phyloP scores from a whole-genome alignment of 2,888 invertebrate genomes.

The Andrena praecox region DNA sequence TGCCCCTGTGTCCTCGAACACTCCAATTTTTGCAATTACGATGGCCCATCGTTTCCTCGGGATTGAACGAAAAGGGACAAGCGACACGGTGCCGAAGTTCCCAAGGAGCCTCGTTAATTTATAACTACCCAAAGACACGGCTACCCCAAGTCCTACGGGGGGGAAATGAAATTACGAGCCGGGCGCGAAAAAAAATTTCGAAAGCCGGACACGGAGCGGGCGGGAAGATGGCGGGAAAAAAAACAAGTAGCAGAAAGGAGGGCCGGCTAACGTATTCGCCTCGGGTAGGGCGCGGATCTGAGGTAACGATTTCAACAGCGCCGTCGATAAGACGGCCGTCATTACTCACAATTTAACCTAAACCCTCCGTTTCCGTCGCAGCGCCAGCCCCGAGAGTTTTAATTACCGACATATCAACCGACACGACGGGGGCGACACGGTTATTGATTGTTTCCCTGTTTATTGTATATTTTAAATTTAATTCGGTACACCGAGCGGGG shows the following conservation, averaged over 20 bases:
- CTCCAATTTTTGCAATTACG: too few relatives aligned
- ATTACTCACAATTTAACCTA: slow-evolving; percentile 74
- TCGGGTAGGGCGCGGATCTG: slow-evolving; percentile 59
- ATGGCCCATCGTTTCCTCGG: too few relatives aligned
- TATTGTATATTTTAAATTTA: slow-evolving; percentile 85
- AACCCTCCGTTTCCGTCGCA: slow-evolving; percentile 47
- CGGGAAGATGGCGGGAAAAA: not conserved
- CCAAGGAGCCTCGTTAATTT: slow-evolving; percentile 15
- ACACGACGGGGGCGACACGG: slow-evolving; percentile 52
- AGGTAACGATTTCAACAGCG: slow-evolving; percentile 63
- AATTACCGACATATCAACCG: slow-evolving; percentile 80
- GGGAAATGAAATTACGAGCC: slow-evolving; percentile 30
- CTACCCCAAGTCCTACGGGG: not conserved
- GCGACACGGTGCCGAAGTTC: not conserved
- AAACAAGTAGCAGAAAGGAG: slow-evolving; percentile 9
- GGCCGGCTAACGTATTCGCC: slow-evolving; percentile 56
- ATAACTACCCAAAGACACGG: slow-evolving; percentile 3
- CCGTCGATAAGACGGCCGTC: slow-evolving; percentile 62
- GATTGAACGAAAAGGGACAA: too few relatives aligned
- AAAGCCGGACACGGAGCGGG: slow-evolving; percentile 42
- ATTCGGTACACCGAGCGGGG: slow-evolving; percentile 71
- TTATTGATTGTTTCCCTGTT: slow-evolving; percentile 84
- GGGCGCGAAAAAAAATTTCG: slow-evolving; percentile 33
- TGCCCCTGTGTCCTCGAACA: too few relatives aligned
- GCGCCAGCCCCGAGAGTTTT: slow-evolving; percentile 68